Evolutionary conservation across 1,140 invertebrate species (phyloP), one percentile per base, ranked within the genome.

Genomic region (Phocides pigmalion): DNA sequence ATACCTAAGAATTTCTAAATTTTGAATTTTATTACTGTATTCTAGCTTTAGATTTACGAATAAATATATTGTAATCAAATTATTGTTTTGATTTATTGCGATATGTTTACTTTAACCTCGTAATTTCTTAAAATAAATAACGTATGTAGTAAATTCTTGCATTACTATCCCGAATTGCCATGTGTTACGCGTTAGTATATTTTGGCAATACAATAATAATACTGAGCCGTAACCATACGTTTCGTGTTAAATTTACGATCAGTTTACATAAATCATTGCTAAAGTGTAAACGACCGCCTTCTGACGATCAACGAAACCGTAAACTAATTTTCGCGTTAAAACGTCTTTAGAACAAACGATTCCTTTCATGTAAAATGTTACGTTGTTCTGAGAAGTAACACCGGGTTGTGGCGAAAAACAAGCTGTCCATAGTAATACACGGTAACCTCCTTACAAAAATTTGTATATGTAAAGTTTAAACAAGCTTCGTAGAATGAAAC

Each of bases 271-370:
- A 61, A 47, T 61, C 44, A 61, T 46, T 61, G 56, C 22, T 37
- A 28, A 61, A 37, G 56, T 41, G 56, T 47, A 61, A 61, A 61
- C 56, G 39, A 47, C 25, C 44, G 56, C 8, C 56, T 61, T 61
- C 28, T 20, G 16, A 61, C 15, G 41, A 46, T 61, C 44, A 47
- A 12, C 46, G 32, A 12, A 47, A 37, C 49, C 44, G 32, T 61
- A 61, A 61, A 61, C 32, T 47, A 39, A 50, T 49, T 49, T 61
- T 61, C 44, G 19, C 28, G 17, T 49, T 61, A 61, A 61, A 61
- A 61, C 20, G 28, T 49, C 41, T 14, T 32, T 35, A 20, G 51
- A 61, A 49, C 58, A 61, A 61, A 62, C 46, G 58, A 49, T 62
- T 51, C 17, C 58, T 62, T 62, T 62, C 58, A 62, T 50, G 58